Percentiles rank a stretch among this genome's conserved stretches.
phyloP scores from a whole-genome alignment of 1,140 invertebrate species.

The Propsilocerus akamusi region DNA sequence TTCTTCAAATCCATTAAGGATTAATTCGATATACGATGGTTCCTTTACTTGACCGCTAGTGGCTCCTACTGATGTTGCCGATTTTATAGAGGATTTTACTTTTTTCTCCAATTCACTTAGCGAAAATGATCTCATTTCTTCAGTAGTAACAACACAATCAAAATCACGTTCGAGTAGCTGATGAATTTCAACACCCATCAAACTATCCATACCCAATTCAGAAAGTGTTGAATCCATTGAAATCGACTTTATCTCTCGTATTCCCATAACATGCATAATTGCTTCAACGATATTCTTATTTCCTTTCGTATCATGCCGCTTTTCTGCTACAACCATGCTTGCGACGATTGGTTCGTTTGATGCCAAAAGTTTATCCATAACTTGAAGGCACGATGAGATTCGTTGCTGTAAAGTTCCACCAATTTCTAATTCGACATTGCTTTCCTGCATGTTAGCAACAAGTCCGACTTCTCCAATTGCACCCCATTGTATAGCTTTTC shows the following conservation, averaged over 20 bases:
- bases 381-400: conserved; percentile 55
- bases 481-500: conserved; percentile 50
- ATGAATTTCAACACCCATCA: conserved; percentile 80
- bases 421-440: no score
- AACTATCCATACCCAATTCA: conserved; percentile 76
- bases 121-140: conserved; percentile 51
- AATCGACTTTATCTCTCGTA: conserved; percentile 33
- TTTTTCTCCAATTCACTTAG: no score
- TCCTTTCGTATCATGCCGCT: conserved; percentile 30
- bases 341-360: conserved; percentile 45
- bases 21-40: no score
- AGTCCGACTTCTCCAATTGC: conserved; percentile 52
- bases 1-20: no score
- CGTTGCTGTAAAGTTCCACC: conserved; percentile 70
- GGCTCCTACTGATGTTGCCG: no score
- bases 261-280: conserved; percentile 41
- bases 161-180: conserved; percentile 68
- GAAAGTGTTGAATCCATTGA: conserved; percentile 49
- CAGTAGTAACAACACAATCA: conserved; percentile 54
- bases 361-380: conserved; percentile 46
- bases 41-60: no score
- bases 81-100: no score
- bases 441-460: no score
- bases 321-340: conserved; percentile 62
- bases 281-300: conserved; percentile 40